Base-by-base conservation (phyloP, 2,888 invertebrate species). In the Diarsia mendica region DNA sequence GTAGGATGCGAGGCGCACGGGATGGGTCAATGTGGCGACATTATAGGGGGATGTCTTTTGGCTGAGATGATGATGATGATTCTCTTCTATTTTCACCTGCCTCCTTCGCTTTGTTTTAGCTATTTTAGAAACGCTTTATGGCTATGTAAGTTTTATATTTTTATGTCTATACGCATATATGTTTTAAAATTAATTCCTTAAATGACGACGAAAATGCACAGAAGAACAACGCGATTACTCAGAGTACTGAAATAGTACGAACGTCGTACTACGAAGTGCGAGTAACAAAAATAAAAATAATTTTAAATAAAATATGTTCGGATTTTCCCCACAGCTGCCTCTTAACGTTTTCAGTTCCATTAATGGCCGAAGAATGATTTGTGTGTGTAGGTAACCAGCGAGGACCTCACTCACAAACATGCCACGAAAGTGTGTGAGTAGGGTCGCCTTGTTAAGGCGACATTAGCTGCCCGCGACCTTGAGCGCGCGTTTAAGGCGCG, bases 401-500 rank as follows among this genome's bases (percentile, higher is more conserved):
- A 28, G 51, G 48, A 28, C 60, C 39, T 48, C 28, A 63, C 67
- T 67, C 67, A 64, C 63, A 75, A 64, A 53, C 51, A 48, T 2
- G 46, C 23, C 46, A 39, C 20, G 33, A 44, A 60, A 13, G 39
- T 58, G 18, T 28, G 66, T 67, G 82, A 82, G 64, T 49, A 23
- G 80, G 80, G 82, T 75, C 64, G 53, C 8, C 67, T 68, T 65
- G 55, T 71, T 49, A 82, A 44, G n/a, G n/a, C n/a, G n/a, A n/a
- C n/a, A n/a, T n/a, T n/a, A n/a, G n/a, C n/a, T n/a, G n/a, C n/a
- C n/a, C n/a, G n/a, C n/a, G n/a, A n/a, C n/a, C n/a, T n/a, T n/a
- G n/a, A n/a, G n/a, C n/a, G n/a, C n/a, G n/a, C n/a, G n/a, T n/a
- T n/a, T n/a, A n/a, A n/a, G n/a, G n/a, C n/a, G n/a, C n/a, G n/a